A percentile compares a stretch with the other conserved stretches of the same genome.
These are phyloP conservation scores for Ceyx erithaca DNA, from an alignment of 2,797 vertebrate genomes.

Conservation along the genomic window DNA sequence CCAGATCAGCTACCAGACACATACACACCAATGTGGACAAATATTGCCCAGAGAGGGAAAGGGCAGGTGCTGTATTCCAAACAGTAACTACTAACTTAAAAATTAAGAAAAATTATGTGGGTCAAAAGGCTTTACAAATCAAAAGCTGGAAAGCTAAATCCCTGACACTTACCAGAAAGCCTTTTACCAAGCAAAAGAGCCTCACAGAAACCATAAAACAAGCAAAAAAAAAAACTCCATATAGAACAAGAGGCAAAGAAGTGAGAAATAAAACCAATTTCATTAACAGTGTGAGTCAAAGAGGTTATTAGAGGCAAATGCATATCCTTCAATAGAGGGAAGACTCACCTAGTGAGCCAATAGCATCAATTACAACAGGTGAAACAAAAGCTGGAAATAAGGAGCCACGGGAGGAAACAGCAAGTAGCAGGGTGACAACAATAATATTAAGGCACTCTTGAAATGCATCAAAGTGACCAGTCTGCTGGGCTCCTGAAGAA, in stretches of 20 bases:
- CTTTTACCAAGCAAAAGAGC: neutral
- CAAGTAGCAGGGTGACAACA: neutral
- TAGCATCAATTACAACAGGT: conserved; percentile 3
- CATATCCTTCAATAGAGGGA: neutral
- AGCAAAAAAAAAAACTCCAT: neutral
- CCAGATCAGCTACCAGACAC: neutral
- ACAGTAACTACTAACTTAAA: neutral
- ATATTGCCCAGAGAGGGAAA: neutral
- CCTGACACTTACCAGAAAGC: neutral
- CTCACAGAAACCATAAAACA: neutral
- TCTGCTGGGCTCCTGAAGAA: neutral
- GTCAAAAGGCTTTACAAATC: neutral
- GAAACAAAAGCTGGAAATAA: conserved; percentile 28
- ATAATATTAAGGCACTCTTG: neutral
- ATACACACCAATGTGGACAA: fast-evolving
- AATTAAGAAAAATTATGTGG: neutral
- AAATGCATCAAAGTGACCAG: neutral
- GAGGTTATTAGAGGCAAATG: neutral
- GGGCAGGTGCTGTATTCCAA: neutral
- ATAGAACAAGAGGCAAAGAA: neutral
- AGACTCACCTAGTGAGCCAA: neutral
- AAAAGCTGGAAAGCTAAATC: neutral
- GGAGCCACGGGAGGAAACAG: neutral
- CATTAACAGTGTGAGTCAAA: neutral
- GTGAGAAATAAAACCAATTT: neutral